phyloP scores from a whole-genome alignment of 1,140 invertebrate genomes.

The Ostrea denselamellosa region DNA sequence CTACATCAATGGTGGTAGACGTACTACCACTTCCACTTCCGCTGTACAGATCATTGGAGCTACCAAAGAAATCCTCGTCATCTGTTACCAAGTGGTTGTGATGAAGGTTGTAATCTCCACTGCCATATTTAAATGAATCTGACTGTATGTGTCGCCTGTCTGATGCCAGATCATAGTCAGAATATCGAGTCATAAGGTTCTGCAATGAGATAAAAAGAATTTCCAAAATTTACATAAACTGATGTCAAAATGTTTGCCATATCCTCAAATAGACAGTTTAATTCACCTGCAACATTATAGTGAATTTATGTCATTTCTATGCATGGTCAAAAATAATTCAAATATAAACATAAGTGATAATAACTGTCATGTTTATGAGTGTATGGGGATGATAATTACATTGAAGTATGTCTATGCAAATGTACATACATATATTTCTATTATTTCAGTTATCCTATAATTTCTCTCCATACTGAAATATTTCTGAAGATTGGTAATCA shows the following conservation, averaged over 20 bases:
- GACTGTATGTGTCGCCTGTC: background rate
- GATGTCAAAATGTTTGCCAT: background rate
- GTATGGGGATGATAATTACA: too few relatives aligned
- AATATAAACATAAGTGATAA: too few relatives aligned
- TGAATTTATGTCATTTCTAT: too few relatives aligned
- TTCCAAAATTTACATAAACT: background rate
- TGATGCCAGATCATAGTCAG: background rate
- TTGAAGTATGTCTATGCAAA: too few relatives aligned
- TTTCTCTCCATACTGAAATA: too few relatives aligned
- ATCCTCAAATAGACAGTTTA: too few relatives aligned
- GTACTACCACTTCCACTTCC: slow-evolving; percentile 12
- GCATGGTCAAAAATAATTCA: too few relatives aligned
- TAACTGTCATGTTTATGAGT: too few relatives aligned
- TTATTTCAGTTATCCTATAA: too few relatives aligned
- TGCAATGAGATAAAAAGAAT: background rate
- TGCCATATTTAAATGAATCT: slow-evolving; percentile 2
- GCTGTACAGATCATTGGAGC: background rate
- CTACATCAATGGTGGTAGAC: background rate
- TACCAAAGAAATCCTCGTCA: background rate
- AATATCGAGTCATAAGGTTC: slow-evolving; percentile 4
- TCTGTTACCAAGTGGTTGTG: background rate
- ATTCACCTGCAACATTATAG: too few relatives aligned
- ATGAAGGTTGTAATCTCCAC: background rate
- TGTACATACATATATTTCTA: too few relatives aligned
- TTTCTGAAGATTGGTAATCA: too few relatives aligned